phyloP scores from a whole-genome alignment of 2,113 vertebrate genomes.

The Tychaedon coryphoeus region DNA sequence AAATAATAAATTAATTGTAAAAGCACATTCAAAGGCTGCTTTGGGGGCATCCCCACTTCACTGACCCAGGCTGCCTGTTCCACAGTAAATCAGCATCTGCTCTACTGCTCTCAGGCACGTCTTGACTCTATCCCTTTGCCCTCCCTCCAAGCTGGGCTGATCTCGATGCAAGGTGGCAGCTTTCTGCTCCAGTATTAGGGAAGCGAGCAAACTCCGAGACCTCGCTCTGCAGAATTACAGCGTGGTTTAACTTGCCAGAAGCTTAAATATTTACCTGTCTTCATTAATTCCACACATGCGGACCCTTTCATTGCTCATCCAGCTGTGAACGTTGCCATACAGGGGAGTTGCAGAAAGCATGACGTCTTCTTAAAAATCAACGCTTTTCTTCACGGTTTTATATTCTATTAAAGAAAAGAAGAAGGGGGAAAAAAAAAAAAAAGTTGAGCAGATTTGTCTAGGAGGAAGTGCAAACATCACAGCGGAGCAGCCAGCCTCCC shows the following conservation, averaged over 20 bases:
- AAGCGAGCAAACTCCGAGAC: neutral
- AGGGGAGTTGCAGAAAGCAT: slow-evolving; percentile 88
- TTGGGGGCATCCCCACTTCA: slow-evolving; percentile 64
- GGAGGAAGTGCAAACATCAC: slow-evolving; percentile 51
- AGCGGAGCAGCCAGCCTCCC: slow-evolving; percentile 40
- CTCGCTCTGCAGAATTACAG: slow-evolving; percentile 12
- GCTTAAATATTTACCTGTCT: slow-evolving; percentile 81
- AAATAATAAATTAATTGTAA: slow-evolving; percentile 71
- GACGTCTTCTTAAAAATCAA: slow-evolving; percentile 75
- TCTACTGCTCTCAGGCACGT: neutral
- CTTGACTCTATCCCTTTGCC: neutral
- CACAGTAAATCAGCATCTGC: slow-evolving; percentile 67
- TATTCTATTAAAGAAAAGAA: slow-evolving; percentile 59
- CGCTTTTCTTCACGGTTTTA: slow-evolving; percentile 65
- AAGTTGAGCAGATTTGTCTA: slow-evolving; percentile 66
- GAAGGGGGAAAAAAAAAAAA: neutral
- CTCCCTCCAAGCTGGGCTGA: neutral
- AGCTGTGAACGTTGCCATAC: slow-evolving; percentile 87
- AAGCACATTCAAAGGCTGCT: slow-evolving; percentile 64
- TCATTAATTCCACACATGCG: slow-evolving; percentile 87
- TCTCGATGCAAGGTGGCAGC: neutral
- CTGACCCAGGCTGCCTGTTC: slow-evolving; percentile 65
- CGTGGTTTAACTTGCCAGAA: slow-evolving; percentile 48
- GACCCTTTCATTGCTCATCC: slow-evolving; percentile 86
- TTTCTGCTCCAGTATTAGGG: neutral